Percentiles rank a stretch among this genome's conserved stretches.
These are phyloP conservation scores for Habroteleia sp. DNA, from an alignment of 2,888 invertebrate species.

Conservation along the genomic window DNA sequence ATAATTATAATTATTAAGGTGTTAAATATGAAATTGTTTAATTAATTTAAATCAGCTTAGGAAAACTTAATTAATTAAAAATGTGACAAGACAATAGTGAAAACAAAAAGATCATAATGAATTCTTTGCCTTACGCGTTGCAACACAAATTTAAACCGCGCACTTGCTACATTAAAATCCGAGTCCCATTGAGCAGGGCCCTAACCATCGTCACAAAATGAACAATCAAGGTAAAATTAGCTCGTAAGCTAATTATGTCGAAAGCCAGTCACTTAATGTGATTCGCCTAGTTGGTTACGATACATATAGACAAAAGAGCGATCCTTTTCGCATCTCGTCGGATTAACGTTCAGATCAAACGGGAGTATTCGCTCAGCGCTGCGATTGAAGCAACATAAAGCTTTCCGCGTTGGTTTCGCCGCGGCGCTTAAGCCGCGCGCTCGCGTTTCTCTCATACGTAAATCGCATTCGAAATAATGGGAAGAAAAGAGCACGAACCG, in stretches of 20 bases:
- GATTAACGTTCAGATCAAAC: slow-evolving; percentile 59
- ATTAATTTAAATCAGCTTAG: too few species aligned
- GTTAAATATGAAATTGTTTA: too few species aligned
- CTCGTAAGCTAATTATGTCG: slow-evolving; percentile 76
- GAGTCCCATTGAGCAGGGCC: slow-evolving; percentile 22
- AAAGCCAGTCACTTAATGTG: slow-evolving; percentile 55
- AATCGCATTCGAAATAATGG: slow-evolving; percentile 56
- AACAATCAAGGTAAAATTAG: slow-evolving; percentile 75
- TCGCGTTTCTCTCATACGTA: slow-evolving; percentile 43
- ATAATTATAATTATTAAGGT: too few species aligned
- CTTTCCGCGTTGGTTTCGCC: slow-evolving; percentile 33
- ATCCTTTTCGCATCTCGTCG: slow-evolving; percentile 50
- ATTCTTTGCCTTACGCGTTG: too few species aligned
- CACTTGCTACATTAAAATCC: slow-evolving; percentile 19
- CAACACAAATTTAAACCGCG: slow-evolving; percentile 7
- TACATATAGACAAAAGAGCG: slow-evolving; percentile 66
- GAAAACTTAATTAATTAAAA: too few species aligned
- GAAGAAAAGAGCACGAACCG: slow-evolving; percentile 44
- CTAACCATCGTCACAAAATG: slow-evolving; percentile 40
- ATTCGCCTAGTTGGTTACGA: slow-evolving; percentile 66
- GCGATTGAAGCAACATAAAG: slow-evolving; percentile 44
- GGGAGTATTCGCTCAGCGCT: slow-evolving; percentile 23
- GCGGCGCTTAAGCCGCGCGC: slow-evolving; percentile 34
- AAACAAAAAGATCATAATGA: too few species aligned
- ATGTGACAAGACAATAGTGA: too few species aligned